These are phyloP conservation scores for Columba livia DNA, from an alignment of 2,113 vertebrate genomes.

Conservation along the genomic window DNA sequence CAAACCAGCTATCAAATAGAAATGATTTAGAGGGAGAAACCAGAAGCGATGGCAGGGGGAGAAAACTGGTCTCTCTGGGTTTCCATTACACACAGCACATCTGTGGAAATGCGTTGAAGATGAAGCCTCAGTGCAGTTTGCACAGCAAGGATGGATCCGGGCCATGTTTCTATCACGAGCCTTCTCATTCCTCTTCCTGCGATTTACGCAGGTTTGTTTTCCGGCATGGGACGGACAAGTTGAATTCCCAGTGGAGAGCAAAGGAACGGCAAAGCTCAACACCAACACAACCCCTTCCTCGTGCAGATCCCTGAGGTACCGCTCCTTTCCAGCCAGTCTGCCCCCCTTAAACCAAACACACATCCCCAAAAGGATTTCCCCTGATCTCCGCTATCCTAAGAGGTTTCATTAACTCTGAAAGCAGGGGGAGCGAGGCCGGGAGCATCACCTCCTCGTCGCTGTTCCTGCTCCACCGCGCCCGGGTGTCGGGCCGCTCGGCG, in stretches of 20 bases:
- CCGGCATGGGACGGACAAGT: neutral
- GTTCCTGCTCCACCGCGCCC: conserved; percentile 35
- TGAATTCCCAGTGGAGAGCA: neutral
- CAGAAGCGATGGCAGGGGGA: neutral
- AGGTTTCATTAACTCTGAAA: neutral
- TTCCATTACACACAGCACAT: neutral
- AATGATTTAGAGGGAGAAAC: neutral
- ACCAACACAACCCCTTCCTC: neutral
- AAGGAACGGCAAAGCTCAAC: neutral
- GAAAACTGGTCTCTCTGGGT: neutral
- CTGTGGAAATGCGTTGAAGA: neutral
- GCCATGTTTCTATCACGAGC: neutral
- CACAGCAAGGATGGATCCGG: neutral
- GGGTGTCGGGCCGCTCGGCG: conserved; percentile 40
- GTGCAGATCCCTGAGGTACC: fast-evolving
- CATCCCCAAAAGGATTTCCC: neutral
- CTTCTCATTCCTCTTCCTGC: neutral
- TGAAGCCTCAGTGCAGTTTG: neutral
- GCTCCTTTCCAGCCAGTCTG: neutral
- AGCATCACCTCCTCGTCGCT: conserved; percentile 77
- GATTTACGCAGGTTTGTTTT: neutral
- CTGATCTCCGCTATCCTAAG: neutral
- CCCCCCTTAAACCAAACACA: neutral
- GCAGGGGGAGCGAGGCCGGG: neutral
- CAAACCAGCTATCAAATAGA: neutral